Evolutionary conservation across 2,888 invertebrate genomes (phyloP).

Genomic region (Stenolophus ochropezus): DNA sequence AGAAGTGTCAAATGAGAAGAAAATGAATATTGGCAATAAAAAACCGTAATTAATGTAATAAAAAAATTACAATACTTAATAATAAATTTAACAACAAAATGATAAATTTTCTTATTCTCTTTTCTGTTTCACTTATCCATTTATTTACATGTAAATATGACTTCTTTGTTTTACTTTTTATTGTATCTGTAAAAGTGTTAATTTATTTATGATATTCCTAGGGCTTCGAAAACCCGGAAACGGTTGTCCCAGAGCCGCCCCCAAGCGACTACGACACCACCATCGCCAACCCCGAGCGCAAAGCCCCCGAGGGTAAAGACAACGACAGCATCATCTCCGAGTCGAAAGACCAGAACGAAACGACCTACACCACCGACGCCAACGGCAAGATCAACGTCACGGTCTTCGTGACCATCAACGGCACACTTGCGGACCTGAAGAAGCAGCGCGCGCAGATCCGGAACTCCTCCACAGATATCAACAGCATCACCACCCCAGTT

Average conservation of each 20-base stretch:
- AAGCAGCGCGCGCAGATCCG: conserved; percentile 91
- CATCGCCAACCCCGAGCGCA: conserved; percentile 74
- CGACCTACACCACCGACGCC: conserved; percentile 81
- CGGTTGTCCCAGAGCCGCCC: conserved; percentile 53
- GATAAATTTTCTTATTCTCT: too few species aligned
- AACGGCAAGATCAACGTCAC: conserved; percentile 93
- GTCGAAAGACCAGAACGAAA: conserved; percentile 76
- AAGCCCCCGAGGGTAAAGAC: conserved; percentile 89
- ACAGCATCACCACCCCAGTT: conserved; percentile 69
- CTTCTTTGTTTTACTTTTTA: too few species aligned
- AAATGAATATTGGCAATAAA: too few species aligned
- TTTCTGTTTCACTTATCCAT: too few species aligned
- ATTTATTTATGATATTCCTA: conserved; percentile 63
- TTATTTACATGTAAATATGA: too few species aligned
- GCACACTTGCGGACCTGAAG: conserved; percentile 93
- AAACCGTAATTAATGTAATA: too few species aligned
- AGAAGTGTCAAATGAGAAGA: too few species aligned
- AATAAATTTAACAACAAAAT: too few species aligned
- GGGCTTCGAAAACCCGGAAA: conserved; percentile 67
- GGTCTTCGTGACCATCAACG: conserved; percentile 87
- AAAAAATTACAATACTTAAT: too few species aligned
- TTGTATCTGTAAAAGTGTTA: neutral
- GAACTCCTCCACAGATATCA: conserved; percentile 76
- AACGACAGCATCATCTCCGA: conserved; percentile 81
- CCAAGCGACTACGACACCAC: conserved; percentile 64